A percentile compares a stretch with the other conserved stretches of the same genome.
These are phyloP conservation scores for Molothrus ater DNA, from an alignment of 2,797 vertebrate genomes.

Conservation along the genomic window DNA sequence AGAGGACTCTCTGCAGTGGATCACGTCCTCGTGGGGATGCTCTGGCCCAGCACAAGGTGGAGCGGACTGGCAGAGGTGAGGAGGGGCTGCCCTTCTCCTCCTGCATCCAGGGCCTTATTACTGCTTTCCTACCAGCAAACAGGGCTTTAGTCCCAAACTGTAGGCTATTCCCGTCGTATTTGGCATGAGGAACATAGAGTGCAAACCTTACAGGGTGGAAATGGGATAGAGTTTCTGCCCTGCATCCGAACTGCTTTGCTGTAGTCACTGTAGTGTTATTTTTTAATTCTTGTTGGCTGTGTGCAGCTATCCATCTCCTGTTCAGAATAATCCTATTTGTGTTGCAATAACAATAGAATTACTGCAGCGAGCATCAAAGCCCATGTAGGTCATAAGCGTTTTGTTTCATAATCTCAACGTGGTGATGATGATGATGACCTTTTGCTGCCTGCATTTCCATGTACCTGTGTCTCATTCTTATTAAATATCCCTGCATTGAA, in stretches of 20 bases:
- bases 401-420: slow-evolving; percentile 41
- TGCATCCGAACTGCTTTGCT: background rate
- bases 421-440: slow-evolving; percentile 67
- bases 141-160: background rate
- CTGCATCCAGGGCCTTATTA: background rate
- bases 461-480: slow-evolving; percentile 65
- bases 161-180: background rate
- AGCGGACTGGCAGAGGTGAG: background rate
- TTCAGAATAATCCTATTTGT: slow-evolving; percentile 66
- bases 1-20: fast-evolving
- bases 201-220: background rate
- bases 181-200: background rate
- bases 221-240: background rate
- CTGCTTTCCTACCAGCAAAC: background rate
- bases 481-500: slow-evolving; percentile 69
- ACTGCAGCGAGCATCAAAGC: slow-evolving; percentile 53
- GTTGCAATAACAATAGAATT: slow-evolving; percentile 68
- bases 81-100: background rate
- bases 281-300: slow-evolving; percentile 15
- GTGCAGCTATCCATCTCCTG: background rate
- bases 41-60: background rate
- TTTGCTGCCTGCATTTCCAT: slow-evolving; percentile 27
- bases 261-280: background rate
- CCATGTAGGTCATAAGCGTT: slow-evolving; percentile 50
- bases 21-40: background rate